Evolutionary conservation across 2,797 vertebrate genomes (phyloP), one percentile per base, ranked within the genome.

Genomic region (Phoxinus dragarum): DNA sequence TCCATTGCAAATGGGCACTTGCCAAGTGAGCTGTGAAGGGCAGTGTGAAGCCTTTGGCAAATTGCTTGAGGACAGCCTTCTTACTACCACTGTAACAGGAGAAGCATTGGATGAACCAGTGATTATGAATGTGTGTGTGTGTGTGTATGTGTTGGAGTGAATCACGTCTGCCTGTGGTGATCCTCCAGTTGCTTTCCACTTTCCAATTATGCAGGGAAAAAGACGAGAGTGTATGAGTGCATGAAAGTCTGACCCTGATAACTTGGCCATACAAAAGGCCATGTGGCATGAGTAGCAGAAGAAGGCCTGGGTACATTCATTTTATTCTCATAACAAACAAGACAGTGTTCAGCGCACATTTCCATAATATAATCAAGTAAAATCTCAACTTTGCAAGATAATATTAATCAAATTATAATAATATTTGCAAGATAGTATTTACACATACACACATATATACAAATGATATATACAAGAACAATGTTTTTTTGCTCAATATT

Each of bases 1-100:
- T 90, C 86, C 74, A 86, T 69, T 73, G 82, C 88, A 89, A 88
- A 90, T 91, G 84, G 85, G 80, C 80, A 90, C 84, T 88, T 90
- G 91, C 89, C 91, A 93, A 91, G 91, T 91, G 92, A 93, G 93
- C 93, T 93, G 94, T 95, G 94, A 95, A 96, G 95, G 94, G 94
- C 94, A 87, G 92, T 92, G 92, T 88, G 90, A 93, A 93, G 93
- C 91, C 93, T 94, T 94, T 93, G 94, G 93, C 94, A 95, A 95
- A 95, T 94, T 88, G 88, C 92, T 93, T 89, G 89, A 91, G 93
- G 93, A 91, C 90, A 84, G 27, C 92, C 86, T 77, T 89, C 86
- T 83, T 68, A n/a, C 84, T 89, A 88, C 90, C 42, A 11, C 66
- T 64, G 84, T 87, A 88, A 89, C 86, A 83, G 80, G 87, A 86